These are phyloP conservation scores for Tachypleus tridentatus DNA, from an alignment of 1,140 invertebrate genomes.

Conservation along the genomic window DNA sequence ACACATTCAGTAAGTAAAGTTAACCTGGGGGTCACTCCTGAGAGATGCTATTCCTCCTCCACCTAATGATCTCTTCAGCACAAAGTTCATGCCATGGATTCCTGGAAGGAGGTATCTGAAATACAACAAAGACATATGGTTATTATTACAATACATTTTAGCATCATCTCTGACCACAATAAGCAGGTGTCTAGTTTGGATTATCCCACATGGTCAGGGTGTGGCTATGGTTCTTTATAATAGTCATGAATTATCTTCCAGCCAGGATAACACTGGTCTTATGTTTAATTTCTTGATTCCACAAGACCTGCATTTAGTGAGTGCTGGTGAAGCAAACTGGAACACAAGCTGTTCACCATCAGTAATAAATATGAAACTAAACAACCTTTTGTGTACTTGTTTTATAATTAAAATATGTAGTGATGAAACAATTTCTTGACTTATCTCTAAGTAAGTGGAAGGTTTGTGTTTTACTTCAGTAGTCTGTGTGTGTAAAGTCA, in stretches of 20 bases:
- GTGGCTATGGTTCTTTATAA: no score
- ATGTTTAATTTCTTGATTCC: no score
- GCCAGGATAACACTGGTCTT: neutral
- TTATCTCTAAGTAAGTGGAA: neutral
- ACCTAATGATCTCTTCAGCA: conserved; percentile 35
- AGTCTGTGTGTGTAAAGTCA: neutral
- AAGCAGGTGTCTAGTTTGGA: no score
- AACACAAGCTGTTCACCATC: no score
- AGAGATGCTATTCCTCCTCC: conserved; percentile 41
- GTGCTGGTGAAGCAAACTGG: no score
- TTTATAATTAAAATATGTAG: neutral
- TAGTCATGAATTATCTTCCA: neutral
- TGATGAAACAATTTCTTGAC: neutral
- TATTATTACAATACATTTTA: neutral
- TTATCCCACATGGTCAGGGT: no score
- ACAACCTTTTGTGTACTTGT: no score
- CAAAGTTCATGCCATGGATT: conserved; percentile 38
- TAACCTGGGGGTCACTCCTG: conserved; percentile 32
- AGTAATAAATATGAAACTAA: no score
- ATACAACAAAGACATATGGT: neutral
- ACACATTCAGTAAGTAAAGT: no score
- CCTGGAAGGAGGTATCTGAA: conserved; percentile 38
- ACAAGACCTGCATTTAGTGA: no score
- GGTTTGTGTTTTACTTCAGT: neutral
- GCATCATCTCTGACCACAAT: no score